Evolutionary conservation across 2,888 invertebrate genomes (phyloP), one percentile per base, ranked within the genome.

Genomic region (Lypha dubia): DNA sequence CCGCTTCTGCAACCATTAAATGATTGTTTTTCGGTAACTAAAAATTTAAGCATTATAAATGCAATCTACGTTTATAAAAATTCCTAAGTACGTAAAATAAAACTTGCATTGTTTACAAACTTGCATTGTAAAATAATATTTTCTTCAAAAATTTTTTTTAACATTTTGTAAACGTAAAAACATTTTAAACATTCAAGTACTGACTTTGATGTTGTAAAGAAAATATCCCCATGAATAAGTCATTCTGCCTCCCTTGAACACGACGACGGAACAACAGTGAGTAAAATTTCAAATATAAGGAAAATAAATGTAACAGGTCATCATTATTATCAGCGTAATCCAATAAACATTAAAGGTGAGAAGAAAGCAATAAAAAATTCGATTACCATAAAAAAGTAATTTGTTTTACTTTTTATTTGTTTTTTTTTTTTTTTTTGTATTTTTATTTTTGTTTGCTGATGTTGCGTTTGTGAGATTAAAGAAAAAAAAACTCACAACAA

Each of bases 381-480:
- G 89, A 91, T 90, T 90, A 90, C 88, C 91, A 91, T 91, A 90
- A 89, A 89, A 90, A 88, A 88, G 87, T 88, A 88, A 91, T 91
- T 90, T 91, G 88, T 90, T 88, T 87, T 51, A 70, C 41, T 74
- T 76, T 82, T 70, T 62, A 22, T 53, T 41, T 35, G 32, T 28
- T 41, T 35, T 22, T 49, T 58, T 15, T 11, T 41, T 35, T 17
- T 62, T 28, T 7, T 38, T 62, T 38, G 41, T 41, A 24, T 56
- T 28, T 38, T 53, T 20, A n/a, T 58, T 56, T 13, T 2, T 38
- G n/a, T 24, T 20, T 70, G 41, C 11, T 38, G 51, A 17, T 38
- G 38, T 60, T 49, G 46, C 6, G 38, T 15, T 65, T 35, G 22
- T 46, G 9, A 4, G 5, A 11, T n/a, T n/a, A n/a, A n/a, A n/a